Evolutionary conservation across 2,888 invertebrate genomes (phyloP).

Genomic region (Campaea margaritaria): DNA sequence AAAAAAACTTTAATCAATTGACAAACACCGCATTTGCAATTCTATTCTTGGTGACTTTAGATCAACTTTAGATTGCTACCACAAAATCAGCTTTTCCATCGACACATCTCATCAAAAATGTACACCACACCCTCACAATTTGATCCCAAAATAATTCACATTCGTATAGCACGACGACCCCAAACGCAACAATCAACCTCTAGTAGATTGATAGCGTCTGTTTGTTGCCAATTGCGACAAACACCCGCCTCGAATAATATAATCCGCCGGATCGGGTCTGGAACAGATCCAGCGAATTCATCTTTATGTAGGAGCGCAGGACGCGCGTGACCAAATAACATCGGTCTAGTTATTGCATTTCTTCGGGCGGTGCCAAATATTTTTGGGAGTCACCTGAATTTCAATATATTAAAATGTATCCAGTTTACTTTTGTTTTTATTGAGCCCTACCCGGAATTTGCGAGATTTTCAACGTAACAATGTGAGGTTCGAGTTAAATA

Average conservation of each 20-base stretch:
- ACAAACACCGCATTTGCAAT: no score
- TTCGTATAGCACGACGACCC: constrained; percentile 12
- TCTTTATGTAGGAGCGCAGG: constrained; percentile 49
- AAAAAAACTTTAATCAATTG: no score
- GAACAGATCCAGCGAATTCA: constrained; percentile 56
- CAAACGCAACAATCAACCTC: constrained; percentile 24
- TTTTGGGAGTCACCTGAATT: constrained; percentile 19
- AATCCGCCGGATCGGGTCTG: constrained; percentile 52
- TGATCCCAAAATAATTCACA: constrained; percentile 14
- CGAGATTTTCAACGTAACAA: no score
- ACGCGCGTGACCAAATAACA: constrained; percentile 50
- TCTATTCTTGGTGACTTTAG: no score
- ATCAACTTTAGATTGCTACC: neutral
- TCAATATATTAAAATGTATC: neutral
- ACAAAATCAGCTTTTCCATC: neutral
- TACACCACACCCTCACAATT: constrained; percentile 12
- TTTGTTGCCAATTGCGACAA: constrained; percentile 47
- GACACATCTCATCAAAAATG: constrained; percentile 4
- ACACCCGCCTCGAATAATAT: constrained; percentile 55
- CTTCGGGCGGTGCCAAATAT: constrained; percentile 37
- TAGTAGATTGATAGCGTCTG: constrained; percentile 44
- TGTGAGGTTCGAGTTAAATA: no score
- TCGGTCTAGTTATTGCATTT: constrained; percentile 41
- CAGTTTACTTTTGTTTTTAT: no score
- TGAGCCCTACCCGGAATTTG: no score